These are phyloP conservation scores for Lucinisca nassula DNA, from an alignment of 2,888 invertebrate genomes.

Conservation along the genomic window DNA sequence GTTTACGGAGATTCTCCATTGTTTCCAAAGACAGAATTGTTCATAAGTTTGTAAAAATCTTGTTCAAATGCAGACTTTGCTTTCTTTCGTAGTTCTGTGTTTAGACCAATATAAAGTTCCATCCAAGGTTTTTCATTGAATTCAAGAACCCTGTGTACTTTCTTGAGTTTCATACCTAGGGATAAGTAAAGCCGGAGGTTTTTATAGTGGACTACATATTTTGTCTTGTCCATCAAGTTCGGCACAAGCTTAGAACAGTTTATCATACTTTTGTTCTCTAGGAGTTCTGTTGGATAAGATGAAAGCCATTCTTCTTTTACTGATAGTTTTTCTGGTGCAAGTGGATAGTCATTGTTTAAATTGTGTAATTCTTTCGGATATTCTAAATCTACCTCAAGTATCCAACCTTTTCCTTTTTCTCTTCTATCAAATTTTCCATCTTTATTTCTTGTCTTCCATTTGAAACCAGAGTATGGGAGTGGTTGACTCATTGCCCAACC, in stretches of 20 bases:
- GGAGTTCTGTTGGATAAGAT: conserved; percentile 63
- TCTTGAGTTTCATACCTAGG: conserved; percentile 74
- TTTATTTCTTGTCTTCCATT: not conserved
- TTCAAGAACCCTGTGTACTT: conserved; percentile 78
- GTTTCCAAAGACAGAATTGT: conserved; percentile 59
- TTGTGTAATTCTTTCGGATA: conserved; percentile 47
- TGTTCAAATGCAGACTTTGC: conserved; percentile 85
- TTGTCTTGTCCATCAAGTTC: conserved; percentile 67
- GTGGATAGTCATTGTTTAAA: conserved; percentile 35
- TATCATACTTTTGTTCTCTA: conserved; percentile 41
- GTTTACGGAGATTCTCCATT: conserved; percentile 50
- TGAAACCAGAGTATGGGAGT: not conserved
- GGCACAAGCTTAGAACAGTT: conserved; percentile 57
- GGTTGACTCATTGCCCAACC: conserved; percentile 35
- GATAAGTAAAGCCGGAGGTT: conserved; percentile 81
- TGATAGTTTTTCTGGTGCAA: conserved; percentile 66
- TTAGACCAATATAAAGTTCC: too few relatives aligned
- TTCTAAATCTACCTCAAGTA: conserved; percentile 50
- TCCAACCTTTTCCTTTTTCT: conserved; percentile 56
- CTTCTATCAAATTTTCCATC: conserved; percentile 22
- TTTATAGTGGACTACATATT: conserved; percentile 85
- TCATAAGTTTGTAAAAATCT: conserved; percentile 79
- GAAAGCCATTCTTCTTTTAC: conserved; percentile 68
- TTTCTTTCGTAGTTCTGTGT: too few relatives aligned
- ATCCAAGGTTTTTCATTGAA: too few relatives aligned